Evolutionary conservation across 2,888 invertebrate genomes (phyloP).

Genomic region (Adelognathus sp.): DNA sequence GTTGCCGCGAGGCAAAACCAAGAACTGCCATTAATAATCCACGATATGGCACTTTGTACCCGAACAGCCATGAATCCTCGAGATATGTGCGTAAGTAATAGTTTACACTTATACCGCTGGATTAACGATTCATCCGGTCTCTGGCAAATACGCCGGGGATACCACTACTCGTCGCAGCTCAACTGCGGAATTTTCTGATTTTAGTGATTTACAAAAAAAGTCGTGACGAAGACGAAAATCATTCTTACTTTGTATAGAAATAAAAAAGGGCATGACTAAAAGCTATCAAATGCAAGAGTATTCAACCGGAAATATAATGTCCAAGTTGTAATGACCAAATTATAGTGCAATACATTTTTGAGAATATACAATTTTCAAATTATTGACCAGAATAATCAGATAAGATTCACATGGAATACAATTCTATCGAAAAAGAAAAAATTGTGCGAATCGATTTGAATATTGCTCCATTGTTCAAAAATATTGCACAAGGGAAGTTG

Average conservation of each 20-base stretch:
- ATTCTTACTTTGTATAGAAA: background rate
- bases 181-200: background rate
- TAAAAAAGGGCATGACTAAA: too few species aligned
- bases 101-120: slow-evolving; percentile 24
- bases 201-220: too few species aligned
- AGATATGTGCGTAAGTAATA: slow-evolving; percentile 53
- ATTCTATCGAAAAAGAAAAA: too few species aligned
- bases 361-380: too few species aligned
- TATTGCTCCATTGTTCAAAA: too few species aligned
- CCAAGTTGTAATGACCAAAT: too few species aligned
- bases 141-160: background rate
- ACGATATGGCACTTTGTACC: slow-evolving; percentile 61
- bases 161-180: background rate
- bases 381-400: too few species aligned
- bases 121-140: slow-evolving; percentile 9
- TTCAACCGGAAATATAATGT: background rate
- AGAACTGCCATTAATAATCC: slow-evolving; percentile 67
- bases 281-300: too few species aligned
- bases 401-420: too few species aligned
- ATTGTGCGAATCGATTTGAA: too few species aligned
- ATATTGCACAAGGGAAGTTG: too few species aligned
- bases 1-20: slow-evolving; percentile 57
- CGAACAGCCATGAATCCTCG: slow-evolving; percentile 55
- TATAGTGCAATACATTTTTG: too few species aligned
- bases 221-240: background rate